Conservation (phyloP, 2,797 vertebrate genomes). For the Chiroxiphia lanceolata region DNA sequence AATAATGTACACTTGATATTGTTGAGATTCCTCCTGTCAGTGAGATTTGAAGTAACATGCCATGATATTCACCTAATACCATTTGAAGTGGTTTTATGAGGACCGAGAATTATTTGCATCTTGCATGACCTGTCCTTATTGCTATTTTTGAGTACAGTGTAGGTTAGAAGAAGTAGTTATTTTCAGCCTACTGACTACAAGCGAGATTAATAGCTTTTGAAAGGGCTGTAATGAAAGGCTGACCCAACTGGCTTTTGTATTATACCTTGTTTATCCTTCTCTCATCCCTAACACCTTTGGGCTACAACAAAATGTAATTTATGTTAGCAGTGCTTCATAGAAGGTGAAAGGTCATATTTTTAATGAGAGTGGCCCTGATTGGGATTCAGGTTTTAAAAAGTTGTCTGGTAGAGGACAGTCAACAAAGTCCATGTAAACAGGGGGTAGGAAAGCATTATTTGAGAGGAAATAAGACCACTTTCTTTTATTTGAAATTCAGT, state of each 20-base stretch:
- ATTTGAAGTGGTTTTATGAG: constrained; percentile 56
- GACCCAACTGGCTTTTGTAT: constrained; percentile 89
- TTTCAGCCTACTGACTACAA: constrained; percentile 87
- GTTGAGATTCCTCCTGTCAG: not conserved
- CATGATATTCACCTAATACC: not conserved
- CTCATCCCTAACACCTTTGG: constrained; percentile 91
- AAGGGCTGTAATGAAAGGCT: constrained; percentile 91
- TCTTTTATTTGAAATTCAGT: not conserved
- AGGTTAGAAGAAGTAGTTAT: constrained; percentile 91
- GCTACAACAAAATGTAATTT: constrained; percentile 86
- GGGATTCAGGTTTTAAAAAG: constrained; percentile 47
- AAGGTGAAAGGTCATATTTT: constrained; percentile 72
- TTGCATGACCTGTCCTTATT: constrained; percentile 81
- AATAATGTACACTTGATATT: not conserved
- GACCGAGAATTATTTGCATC: constrained; percentile 78
- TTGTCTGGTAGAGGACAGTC: not conserved
- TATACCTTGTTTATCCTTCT: constrained; percentile 90
- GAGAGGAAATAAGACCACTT: not conserved
- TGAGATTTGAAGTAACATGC: not conserved
- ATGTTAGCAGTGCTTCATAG: constrained; percentile 75
- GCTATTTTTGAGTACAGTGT: constrained; percentile 84
- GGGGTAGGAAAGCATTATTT: not conserved
- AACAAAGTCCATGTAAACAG: not conserved
- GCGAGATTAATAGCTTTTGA: constrained; percentile 95
- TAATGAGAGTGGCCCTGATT: constrained; percentile 75